phyloP scores from a whole-genome alignment of 2,113 vertebrate genomes.

The Anoura caudifer region DNA sequence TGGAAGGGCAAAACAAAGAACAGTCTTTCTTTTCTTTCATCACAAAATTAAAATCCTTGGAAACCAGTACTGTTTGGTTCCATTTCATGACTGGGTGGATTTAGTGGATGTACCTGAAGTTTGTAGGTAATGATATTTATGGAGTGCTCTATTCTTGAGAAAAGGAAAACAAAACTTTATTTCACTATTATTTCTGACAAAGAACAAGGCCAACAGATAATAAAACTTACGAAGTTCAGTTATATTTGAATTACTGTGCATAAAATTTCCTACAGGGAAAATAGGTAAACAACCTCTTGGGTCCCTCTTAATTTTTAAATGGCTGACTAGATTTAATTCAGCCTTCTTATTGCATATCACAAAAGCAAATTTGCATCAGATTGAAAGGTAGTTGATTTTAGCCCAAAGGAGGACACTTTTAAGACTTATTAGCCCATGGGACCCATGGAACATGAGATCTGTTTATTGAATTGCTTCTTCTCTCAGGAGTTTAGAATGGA shows the following conservation, averaged over 20 bases:
- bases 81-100: neutral
- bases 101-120: neutral
- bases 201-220: neutral
- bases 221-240: neutral
- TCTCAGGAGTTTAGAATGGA: neutral
- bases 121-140: neutral
- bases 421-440: neutral
- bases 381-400: neutral
- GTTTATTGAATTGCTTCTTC: neutral
- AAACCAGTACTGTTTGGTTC: neutral
- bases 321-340: constrained; percentile 22
- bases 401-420: neutral
- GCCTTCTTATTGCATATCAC: neutral
- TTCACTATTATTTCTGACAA: neutral
- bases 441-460: neutral
- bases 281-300: neutral
- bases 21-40: neutral
- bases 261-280: constrained; percentile 6
- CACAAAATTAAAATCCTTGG: neutral
- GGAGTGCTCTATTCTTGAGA: neutral
- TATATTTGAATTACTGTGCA: neutral
- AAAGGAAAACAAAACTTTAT: neutral
- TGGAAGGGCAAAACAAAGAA: neutral
- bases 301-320: constrained; percentile 14
- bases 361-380: neutral